Base-by-base conservation (phyloP, 2,797 vertebrate species). In the Poeciliopsis paucimaculata region DNA sequence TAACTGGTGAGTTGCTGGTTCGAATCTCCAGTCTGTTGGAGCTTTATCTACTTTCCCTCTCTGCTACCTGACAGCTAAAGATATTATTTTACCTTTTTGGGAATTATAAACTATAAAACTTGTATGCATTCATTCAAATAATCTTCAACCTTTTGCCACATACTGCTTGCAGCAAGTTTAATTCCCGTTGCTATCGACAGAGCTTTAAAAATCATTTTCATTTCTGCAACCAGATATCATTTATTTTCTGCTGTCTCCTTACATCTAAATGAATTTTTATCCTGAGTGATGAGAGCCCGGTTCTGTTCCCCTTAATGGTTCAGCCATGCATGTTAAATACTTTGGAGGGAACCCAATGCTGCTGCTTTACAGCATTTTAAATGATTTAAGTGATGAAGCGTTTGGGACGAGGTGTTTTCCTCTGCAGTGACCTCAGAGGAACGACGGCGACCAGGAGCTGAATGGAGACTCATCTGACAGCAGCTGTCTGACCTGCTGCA, bases 381-480 rank as follows among this genome's bases (percentile, higher is more conserved):
- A 20, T 49, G 47, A 20, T 49, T 49, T 7, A 49, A 49, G 18
- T 2, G 47, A 49, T 49, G 16, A 49, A 49, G 47, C 16, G 16
- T 49, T 49, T 49, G 47, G 16, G 47, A 49, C 16, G 47, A 20
- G 47, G 47, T 0, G 47, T 49, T 49, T 49, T 90, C 84, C 31
- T 79, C 82, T 75, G 83, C 68, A 3, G 76, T 91, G 89, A 91
- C 91, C 92, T 92, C 73, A 4, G 75, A 53, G 88, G 83, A 77
- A 49, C 88, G 88, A 87, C 86, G 85, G 84, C 86, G 90, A 92
- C 86, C 89, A 91, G 89, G 87, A 91, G 92, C 87, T 90, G 90
- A 93, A 92, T 91, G 88, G 87, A 88, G 87, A 86, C 88, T 92
- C 88, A 86, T 92, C 91, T 91, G 87, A 62, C 81, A 90, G 87